Base-by-base conservation (phyloP, 2,888 invertebrate genomes). In the Aelia acuminata region DNA sequence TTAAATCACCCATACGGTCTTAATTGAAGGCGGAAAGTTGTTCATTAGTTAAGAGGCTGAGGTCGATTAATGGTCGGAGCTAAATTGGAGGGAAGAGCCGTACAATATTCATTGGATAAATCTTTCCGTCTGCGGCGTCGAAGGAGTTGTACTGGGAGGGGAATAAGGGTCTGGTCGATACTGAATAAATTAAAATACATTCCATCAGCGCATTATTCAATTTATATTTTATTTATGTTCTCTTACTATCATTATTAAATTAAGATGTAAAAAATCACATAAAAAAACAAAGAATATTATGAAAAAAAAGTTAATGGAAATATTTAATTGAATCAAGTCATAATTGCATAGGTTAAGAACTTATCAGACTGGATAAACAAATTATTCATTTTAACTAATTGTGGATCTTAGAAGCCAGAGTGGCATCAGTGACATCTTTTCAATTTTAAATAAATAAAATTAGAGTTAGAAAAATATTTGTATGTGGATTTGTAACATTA, bases 31-130 rank as follows among this genome's bases (percentile, higher is more conserved):
- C n/a, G 22, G 50, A 43, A 53, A 85, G 31, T 85, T 85, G 50
- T 85, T 85, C 85, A 85, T 85, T 85, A 85, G 85, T 85, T 53
- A 85, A 85, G 50, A 85, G 85, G 39, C 50, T n/a, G 53, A 50
- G 50, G 57, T 39, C 49, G 85, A 85, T 85, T 85, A 85, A 39
- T 84, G n/a, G 50, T 26, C 20, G 10, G 43, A 43, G 80, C 43
- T 53, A 53, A 85, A 85, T 50, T 85, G 85, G 85, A 53, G 50
- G 85, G 85, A 85, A 85, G 50, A 39, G 50, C 35, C 20, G 35
- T 85, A 50, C 85, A 85, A 85, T 85, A 85, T 53, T 85, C 39
- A 85, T 85, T 85, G 50, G 57, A 53, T 85, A 85, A 85, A 85
- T 85, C 85, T 85, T 85, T 53, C 53, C 84, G 50, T 84, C 48